Percentiles rank a stretch among this genome's conserved stretches.
These are phyloP conservation scores for Dryobotodes eremita DNA, from an alignment of 2,888 invertebrate species.

Conservation along the genomic window DNA sequence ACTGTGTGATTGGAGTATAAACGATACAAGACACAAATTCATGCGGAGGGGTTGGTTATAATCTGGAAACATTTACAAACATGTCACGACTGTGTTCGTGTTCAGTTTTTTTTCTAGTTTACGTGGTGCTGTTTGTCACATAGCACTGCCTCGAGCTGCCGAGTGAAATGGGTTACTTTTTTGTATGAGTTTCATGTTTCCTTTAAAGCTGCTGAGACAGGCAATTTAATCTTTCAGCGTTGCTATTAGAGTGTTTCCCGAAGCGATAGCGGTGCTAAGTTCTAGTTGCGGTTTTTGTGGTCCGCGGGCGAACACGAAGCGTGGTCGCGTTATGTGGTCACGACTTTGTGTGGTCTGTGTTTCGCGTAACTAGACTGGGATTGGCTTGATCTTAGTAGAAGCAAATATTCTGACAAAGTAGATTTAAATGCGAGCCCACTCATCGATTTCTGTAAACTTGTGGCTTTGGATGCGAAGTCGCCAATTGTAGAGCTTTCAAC, in stretches of 20 bases:
- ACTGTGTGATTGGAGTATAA: slow-evolving; percentile 82
- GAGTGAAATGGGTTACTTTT: slow-evolving; percentile 84
- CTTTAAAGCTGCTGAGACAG: slow-evolving; percentile 66
- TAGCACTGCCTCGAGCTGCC: slow-evolving; percentile 73
- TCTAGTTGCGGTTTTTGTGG: slow-evolving; percentile 73
- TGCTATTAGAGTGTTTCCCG: slow-evolving; percentile 71
- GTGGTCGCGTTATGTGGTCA: slow-evolving; percentile 62
- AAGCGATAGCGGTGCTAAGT: slow-evolving; percentile 69
- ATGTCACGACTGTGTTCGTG: slow-evolving; percentile 81
- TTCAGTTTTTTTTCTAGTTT: slow-evolving; percentile 74
- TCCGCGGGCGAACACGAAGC: slow-evolving; percentile 77
- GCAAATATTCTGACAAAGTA: slow-evolving; percentile 44
- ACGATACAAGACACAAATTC: slow-evolving; percentile 80
- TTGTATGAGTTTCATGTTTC: slow-evolving; percentile 77
- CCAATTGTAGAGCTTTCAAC: background rate
- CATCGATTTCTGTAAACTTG: slow-evolving; percentile 10
- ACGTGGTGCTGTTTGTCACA: slow-evolving; percentile 78
- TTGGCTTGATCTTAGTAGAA: slow-evolving; percentile 43
- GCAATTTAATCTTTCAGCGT: slow-evolving; percentile 74
- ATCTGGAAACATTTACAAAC: slow-evolving; percentile 84
- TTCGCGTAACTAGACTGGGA: slow-evolving; percentile 49
- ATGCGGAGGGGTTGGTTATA: slow-evolving; percentile 79
- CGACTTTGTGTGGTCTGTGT: slow-evolving; percentile 57
- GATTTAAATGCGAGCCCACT: slow-evolving; percentile 28
- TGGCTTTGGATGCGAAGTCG: background rate